Conservation (phyloP, 2,113 vertebrate genomes). For the Pseudolaguvia tuberculata region DNA sequence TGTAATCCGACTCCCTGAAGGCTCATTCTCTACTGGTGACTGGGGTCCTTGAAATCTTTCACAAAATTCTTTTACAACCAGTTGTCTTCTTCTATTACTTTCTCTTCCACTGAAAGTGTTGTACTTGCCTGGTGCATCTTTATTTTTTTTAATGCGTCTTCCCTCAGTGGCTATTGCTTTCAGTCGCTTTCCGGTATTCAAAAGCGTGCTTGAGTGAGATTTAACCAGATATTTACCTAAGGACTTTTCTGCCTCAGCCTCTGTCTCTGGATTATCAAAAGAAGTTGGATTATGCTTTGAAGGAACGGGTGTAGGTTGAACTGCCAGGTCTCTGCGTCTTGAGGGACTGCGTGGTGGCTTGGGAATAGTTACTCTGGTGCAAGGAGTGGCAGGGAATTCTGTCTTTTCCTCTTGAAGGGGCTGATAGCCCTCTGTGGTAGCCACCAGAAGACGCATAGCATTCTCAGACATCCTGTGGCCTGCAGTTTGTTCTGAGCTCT, state of each 20-base stretch:
- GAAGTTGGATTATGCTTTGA: conserved; percentile 81
- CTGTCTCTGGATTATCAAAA: conserved; percentile 76
- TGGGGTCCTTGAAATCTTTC: conserved; percentile 79
- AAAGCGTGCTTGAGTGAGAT: conserved; percentile 76
- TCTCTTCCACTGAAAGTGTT: conserved; percentile 85
- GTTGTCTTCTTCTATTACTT: conserved; percentile 71
- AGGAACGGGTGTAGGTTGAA: conserved; percentile 84
- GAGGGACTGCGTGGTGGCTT: conserved; percentile 73
- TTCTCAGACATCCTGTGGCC: conserved; percentile 85
- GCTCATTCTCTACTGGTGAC: conserved; percentile 62
- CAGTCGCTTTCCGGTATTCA: conserved; percentile 79
- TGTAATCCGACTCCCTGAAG: conserved; percentile 66
- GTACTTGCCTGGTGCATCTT: conserved; percentile 76
- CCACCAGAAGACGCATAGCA: conserved; percentile 82
- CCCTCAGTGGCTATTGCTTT: conserved; percentile 61
- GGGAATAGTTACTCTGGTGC: conserved; percentile 67
- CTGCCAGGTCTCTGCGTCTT: conserved; percentile 63
- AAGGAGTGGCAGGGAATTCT: conserved; percentile 80
- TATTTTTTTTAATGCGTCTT: conserved; percentile 75
- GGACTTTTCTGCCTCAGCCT: conserved; percentile 78
- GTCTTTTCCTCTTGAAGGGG: conserved; percentile 87
- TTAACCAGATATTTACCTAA: conserved; percentile 81
- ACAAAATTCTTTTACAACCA: conserved; percentile 82
- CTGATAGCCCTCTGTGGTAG: conserved; percentile 87
- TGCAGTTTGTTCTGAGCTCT: conserved; percentile 85